Evolutionary conservation across 2,113 vertebrate genomes (phyloP).

Genomic region (Serinus canaria): DNA sequence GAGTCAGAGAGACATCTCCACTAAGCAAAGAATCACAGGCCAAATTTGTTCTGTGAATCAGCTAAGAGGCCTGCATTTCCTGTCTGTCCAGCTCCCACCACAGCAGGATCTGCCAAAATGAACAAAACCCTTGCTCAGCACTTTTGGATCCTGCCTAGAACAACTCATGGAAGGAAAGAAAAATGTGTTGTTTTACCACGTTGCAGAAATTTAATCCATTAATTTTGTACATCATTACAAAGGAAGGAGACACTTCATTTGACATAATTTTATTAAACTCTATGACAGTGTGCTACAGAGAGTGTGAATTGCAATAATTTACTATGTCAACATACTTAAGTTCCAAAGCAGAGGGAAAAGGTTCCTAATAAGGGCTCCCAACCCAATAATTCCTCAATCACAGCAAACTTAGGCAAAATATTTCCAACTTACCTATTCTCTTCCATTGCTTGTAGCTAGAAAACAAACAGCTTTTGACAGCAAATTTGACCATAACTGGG

Average conservation of each 20-base stretch:
- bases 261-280: not conserved
- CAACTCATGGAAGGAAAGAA: slow-evolving; percentile 19
- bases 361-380: not conserved
- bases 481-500: not conserved
- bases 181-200: not conserved
- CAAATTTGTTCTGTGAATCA: slow-evolving; percentile 12
- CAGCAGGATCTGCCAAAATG: slow-evolving; percentile 41
- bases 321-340: not conserved
- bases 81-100: slow-evolving; percentile 58
- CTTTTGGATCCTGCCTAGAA: slow-evolving; percentile 48
- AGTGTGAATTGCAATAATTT: not conserved
- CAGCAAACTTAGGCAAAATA: not conserved
- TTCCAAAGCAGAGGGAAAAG: not conserved
- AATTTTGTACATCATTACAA: not conserved
- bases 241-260: not conserved
- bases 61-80: slow-evolving; percentile 31
- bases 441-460: not conserved
- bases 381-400: not conserved
- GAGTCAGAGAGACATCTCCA: not conserved
- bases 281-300: not conserved
- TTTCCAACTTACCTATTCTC: not conserved
- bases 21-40: not conserved
- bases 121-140: not conserved
- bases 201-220: not conserved
- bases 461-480: not conserved